These are phyloP conservation scores for Sarcophaga caerulescens DNA, from an alignment of 2,888 invertebrate species.

Conservation along the genomic window DNA sequence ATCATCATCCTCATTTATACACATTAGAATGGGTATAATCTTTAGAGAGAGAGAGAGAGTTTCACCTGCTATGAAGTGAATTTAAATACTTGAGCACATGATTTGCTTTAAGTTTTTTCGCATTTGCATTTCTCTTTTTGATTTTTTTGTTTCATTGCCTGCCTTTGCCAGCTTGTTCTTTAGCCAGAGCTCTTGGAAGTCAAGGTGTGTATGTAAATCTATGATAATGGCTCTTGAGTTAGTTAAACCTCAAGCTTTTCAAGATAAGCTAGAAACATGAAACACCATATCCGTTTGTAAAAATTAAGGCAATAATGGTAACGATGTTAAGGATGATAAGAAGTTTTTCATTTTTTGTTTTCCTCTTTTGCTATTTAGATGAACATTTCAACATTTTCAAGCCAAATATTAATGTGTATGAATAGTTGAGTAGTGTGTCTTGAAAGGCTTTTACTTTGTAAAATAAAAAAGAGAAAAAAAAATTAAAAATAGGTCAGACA, in stretches of 20 bases:
- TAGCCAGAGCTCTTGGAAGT: not conserved
- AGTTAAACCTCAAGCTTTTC: constrained; percentile 48
- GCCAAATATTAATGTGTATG: not conserved
- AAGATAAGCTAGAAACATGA: constrained; percentile 13
- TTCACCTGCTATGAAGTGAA: constrained; percentile 28
- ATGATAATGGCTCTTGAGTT: constrained; percentile 56
- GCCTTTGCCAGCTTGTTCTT: no score
- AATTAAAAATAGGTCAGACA: no score
- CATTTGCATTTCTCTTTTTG: constrained; percentile 11
- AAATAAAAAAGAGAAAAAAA: no score
- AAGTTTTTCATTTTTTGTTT: not conserved
- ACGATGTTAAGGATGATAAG: not conserved
- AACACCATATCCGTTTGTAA: constrained; percentile 12
- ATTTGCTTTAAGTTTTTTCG: constrained; percentile 43
- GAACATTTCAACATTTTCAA: not conserved
- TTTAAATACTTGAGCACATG: constrained; percentile 55
- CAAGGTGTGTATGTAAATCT: constrained; percentile 47
- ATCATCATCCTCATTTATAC: not conserved
- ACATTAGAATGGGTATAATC: constrained; percentile 40
- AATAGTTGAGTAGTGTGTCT: no score
- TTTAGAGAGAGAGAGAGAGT: constrained; percentile 5
- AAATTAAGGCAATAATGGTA: constrained; percentile 14
- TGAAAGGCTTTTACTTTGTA: no score
- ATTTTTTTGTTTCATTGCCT: not conserved
- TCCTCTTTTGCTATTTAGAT: not conserved